Percentiles rank a stretch among this genome's conserved stretches.
These are phyloP conservation scores for Leucoraja erinaceus DNA, from an alignment of 2,113 vertebrate species.

Conservation along the genomic window DNA sequence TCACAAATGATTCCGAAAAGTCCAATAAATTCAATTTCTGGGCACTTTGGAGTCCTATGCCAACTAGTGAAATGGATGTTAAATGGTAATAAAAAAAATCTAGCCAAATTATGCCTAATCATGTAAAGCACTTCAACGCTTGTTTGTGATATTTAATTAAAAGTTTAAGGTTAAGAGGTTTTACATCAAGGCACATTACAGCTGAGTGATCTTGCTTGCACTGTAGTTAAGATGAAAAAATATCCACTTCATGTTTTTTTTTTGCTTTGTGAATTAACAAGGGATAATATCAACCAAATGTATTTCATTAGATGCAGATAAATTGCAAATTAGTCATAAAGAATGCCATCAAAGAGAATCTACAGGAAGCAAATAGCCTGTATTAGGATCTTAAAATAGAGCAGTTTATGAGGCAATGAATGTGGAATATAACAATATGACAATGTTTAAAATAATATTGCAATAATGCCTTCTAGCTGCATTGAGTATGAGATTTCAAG, in stretches of 20 bases:
- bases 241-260: not conserved
- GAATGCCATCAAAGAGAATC: not conserved
- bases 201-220: conserved; percentile 31
- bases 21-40: not conserved
- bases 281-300: conserved; percentile 9
- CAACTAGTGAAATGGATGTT: conserved; percentile 12
- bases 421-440: not conserved
- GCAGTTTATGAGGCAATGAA: conserved; percentile 1
- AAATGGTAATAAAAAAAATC: conserved; percentile 1
- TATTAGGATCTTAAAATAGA: conserved; percentile 19
- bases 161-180: conserved; percentile 34
- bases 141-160: conserved; percentile 31
- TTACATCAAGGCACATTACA: conserved; percentile 26
- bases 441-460: not conserved
- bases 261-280: conserved; percentile 29
- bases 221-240: conserved; percentile 12
- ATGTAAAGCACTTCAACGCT: conserved; percentile 21
- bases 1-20: not conserved
- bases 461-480: not conserved
- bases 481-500: not conserved
- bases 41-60: not conserved
- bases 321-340: conserved; percentile 26
- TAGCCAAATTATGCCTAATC: conserved; percentile 6
- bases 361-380: not conserved
- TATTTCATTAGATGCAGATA: conserved; percentile 28